A percentile compares a stretch with the other conserved stretches of the same genome.
Evolutionary conservation across 2,888 invertebrate species (phyloP).

Genomic region (Drosophila acutilabella): DNA sequence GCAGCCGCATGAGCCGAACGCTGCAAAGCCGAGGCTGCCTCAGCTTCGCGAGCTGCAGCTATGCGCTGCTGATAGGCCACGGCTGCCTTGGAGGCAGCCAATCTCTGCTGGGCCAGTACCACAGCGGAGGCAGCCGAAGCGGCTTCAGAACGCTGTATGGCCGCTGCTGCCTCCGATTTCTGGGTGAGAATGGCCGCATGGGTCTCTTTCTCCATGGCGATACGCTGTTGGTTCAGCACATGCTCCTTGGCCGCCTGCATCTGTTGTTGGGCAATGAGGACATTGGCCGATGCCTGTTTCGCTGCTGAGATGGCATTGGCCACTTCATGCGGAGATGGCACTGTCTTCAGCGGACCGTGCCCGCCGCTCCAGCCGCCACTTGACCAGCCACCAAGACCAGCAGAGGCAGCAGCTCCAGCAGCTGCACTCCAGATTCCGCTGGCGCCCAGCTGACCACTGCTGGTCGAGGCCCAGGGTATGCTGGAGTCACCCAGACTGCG

Average conservation of each 20-base stretch:
- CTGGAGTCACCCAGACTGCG: conserved; percentile 71
- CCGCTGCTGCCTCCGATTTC: conserved; percentile 89
- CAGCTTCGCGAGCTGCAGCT: conserved; percentile 90
- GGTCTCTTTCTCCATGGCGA: conserved; percentile 91
- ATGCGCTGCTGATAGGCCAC: conserved; percentile 90
- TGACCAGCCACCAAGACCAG: conserved; percentile 38
- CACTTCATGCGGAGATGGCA: conserved; percentile 88
- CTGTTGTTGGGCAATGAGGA: conserved; percentile 90
- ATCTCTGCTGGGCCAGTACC: conserved; percentile 89
- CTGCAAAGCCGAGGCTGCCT: conserved; percentile 90
- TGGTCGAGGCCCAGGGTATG: conserved; percentile 58
- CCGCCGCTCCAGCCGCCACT: conserved; percentile 48
- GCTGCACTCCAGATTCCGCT: conserved; percentile 49
- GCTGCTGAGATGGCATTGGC: conserved; percentile 90
- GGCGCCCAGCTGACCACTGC: conserved; percentile 39
- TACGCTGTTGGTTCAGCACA: conserved; percentile 89
- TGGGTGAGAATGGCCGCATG: conserved; percentile 88
- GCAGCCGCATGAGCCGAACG: conserved; percentile 90
- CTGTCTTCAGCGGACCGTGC: conserved; percentile 44
- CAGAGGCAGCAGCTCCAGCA: conserved; percentile 35
- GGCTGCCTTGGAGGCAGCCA: conserved; percentile 89
- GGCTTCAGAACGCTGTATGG: conserved; percentile 89
- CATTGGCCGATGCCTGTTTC: conserved; percentile 90
- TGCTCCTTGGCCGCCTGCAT: conserved; percentile 91
- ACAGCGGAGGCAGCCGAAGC: conserved; percentile 89